Conservation (phyloP, 2,113 vertebrate species). For the Sisor rabdophorus region DNA sequence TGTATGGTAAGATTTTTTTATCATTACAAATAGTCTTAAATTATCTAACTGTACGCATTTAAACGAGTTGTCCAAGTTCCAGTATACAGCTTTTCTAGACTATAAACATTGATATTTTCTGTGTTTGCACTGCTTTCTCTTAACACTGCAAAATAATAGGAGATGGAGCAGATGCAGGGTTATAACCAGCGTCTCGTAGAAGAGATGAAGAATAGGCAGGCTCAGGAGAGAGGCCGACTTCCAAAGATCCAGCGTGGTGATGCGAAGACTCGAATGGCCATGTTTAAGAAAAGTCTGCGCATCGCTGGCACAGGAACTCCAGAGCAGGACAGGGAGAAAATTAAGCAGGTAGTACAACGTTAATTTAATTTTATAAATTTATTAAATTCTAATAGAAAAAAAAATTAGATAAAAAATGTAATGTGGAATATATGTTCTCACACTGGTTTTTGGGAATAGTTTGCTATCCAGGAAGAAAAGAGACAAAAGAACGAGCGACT, state of each 20-base stretch:
- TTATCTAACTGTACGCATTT: background rate
- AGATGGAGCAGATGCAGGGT: constrained; percentile 97
- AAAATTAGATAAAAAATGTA: too few species aligned
- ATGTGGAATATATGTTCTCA: background rate
- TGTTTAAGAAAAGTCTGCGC: constrained; percentile 97
- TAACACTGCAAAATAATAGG: constrained; percentile 64
- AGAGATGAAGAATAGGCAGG: constrained; percentile 91
- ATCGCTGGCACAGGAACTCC: constrained; percentile 88
- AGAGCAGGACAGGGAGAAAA: constrained; percentile 93
- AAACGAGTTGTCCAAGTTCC: background rate
- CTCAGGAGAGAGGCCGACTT: constrained; percentile 87
- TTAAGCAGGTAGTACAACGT: constrained; percentile 81
- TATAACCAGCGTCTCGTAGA: constrained; percentile 94
- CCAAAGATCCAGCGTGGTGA: constrained; percentile 97
- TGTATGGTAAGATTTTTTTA: background rate
- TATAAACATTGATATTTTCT: background rate
- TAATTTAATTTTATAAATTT: background rate
- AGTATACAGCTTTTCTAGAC: too few species aligned
- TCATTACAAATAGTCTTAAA: background rate
- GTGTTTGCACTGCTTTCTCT: background rate
- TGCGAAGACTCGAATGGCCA: constrained; percentile 97
- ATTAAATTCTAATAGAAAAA: background rate
- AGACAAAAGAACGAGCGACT: constrained; percentile 94
- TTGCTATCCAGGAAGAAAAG: constrained; percentile 92
- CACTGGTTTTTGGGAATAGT: constrained; percentile 66